Conservation (phyloP, 2,888 invertebrate genomes). For the Corythucha ciliata region DNA sequence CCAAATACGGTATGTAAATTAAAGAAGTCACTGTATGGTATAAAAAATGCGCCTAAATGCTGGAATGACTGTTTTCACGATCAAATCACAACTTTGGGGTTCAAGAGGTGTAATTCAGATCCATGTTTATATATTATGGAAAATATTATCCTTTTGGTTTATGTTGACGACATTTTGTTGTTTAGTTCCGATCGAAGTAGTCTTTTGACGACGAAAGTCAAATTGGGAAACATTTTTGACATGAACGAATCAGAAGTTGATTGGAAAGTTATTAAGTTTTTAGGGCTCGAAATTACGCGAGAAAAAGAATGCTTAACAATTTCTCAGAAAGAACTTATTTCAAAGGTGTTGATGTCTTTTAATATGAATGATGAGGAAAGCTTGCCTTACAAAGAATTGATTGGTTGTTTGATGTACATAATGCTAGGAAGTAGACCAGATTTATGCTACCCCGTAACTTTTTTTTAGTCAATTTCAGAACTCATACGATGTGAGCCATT, state of each 20-base stretch:
- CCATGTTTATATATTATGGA: slow-evolving; percentile 17
- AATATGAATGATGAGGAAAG: too few species aligned
- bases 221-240: background rate
- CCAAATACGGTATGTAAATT: slow-evolving; percentile 11
- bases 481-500: too few species aligned
- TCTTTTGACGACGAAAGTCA: too few species aligned
- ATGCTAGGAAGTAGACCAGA: too few species aligned
- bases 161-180: slow-evolving; percentile 20
- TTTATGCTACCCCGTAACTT: too few species aligned
- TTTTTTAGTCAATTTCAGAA: too few species aligned
- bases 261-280: slow-evolving; percentile 2
- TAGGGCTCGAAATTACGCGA: slow-evolving; percentile 16
- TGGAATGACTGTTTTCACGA: slow-evolving; percentile 17
- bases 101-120: slow-evolving; percentile 7
- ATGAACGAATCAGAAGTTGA: slow-evolving; percentile 6
- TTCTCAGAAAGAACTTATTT: too few species aligned
- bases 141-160: slow-evolving; percentile 9
- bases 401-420: too few species aligned
- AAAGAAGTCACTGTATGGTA: slow-evolving; percentile 16
- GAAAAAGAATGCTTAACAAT: too few species aligned
- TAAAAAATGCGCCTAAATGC: slow-evolving; percentile 16
- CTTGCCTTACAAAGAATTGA: too few species aligned
- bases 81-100: slow-evolving; percentile 2
- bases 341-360: too few species aligned
- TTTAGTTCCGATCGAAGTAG: too few species aligned